Percentiles rank a stretch among this genome's conserved stretches.
These are phyloP conservation scores for Leuciscus idus DNA, from an alignment of 2,113 vertebrate species.

Conservation along the genomic window DNA sequence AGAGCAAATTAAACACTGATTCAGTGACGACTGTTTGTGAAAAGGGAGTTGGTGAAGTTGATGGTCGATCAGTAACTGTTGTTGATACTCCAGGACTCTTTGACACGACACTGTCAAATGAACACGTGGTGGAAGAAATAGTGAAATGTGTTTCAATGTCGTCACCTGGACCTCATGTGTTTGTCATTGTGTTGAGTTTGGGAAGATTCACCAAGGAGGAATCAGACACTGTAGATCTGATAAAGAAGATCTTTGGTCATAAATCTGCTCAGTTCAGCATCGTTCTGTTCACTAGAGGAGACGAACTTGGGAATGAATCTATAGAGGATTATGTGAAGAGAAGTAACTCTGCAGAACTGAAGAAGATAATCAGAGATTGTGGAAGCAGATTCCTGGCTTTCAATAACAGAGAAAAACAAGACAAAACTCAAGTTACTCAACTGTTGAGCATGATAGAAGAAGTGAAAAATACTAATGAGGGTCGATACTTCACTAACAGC, in stretches of 20 bases:
- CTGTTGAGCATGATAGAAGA: not conserved
- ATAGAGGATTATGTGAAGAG: not conserved
- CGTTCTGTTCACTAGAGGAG: not conserved
- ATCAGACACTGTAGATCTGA: not conserved
- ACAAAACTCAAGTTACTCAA: not conserved
- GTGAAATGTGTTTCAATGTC: not conserved
- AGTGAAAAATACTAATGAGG: not conserved
- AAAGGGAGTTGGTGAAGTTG: not conserved
- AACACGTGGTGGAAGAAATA: not conserved
- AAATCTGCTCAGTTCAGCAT: not conserved
- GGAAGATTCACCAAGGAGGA: accelerated
- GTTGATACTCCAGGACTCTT: not conserved
- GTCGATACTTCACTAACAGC: not conserved
- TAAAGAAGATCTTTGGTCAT: not conserved
- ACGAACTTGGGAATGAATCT: accelerated
- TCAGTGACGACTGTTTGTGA: not conserved
- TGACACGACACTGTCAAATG: not conserved
- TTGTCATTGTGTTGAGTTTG: not conserved
- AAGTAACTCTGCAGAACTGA: accelerated
- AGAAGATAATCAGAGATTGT: conserved; percentile 2
- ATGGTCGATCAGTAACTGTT: not conserved
- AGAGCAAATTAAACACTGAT: accelerated
- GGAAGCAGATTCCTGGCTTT: not conserved
- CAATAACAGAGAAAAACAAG: not conserved
- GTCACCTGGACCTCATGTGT: not conserved